A percentile compares a stretch with the other conserved stretches of the same genome.
phyloP scores from a whole-genome alignment of 2,888 invertebrate genomes.

The Germaria angustata region DNA sequence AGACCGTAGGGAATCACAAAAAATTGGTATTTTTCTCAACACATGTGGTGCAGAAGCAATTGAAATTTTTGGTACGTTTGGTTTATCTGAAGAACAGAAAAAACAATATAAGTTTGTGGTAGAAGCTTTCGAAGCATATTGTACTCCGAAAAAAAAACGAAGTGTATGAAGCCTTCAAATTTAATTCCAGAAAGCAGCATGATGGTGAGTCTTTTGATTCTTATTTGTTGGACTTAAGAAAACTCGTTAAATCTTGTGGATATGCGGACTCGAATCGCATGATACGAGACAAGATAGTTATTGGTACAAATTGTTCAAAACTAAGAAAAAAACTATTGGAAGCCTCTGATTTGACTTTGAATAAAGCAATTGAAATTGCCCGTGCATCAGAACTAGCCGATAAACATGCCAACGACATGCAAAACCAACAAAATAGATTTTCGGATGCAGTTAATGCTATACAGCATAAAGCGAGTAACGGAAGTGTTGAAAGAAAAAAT shows the following conservation, averaged over 20 bases:
- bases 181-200: conserved; percentile 42
- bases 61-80: conserved; percentile 50
- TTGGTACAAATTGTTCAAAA: conserved; percentile 2
- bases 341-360: conserved; percentile 28
- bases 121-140: conserved; percentile 10
- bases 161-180: conserved; percentile 49
- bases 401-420: conserved; percentile 59
- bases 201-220: conserved; percentile 46
- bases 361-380: conserved; percentile 40
- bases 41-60: conserved; percentile 58
- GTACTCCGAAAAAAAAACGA: conserved; percentile 55
- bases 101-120: conserved; percentile 31
- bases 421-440: conserved; percentile 36
- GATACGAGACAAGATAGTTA: conserved; percentile 29
- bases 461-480: conserved; percentile 4
- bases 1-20: conserved; percentile 24
- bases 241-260: conserved; percentile 32
- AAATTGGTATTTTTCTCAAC: conserved; percentile 52
- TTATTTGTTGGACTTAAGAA: conserved; percentile 29
- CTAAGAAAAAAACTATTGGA: conserved; percentile 34
- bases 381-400: conserved; percentile 22
- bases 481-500: neutral
- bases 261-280: conserved; percentile 30
- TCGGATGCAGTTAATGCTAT: conserved; percentile 2
- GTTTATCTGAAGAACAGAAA: conserved; percentile 28